A percentile compares a stretch with the other conserved stretches of the same genome.
Evolutionary conservation across 2,888 invertebrate species (phyloP).

Genomic region (Cephus sareptanus): DNA sequence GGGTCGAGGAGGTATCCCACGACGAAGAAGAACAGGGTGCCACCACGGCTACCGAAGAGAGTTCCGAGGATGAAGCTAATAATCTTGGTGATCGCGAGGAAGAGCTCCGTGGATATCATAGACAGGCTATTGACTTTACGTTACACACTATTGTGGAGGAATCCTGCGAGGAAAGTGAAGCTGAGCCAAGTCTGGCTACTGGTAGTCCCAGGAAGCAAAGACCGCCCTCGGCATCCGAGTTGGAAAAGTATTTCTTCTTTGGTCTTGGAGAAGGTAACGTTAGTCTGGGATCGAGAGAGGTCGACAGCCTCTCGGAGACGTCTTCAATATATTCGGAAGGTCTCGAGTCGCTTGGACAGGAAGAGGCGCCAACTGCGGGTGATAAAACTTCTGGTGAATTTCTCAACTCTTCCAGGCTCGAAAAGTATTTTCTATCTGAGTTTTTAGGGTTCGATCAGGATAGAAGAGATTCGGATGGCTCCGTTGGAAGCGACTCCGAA

Average conservation of each 20-base stretch:
- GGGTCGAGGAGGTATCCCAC: constrained; percentile 89
- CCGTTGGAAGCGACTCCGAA: constrained; percentile 92
- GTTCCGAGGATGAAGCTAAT: constrained; percentile 74
- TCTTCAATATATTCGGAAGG: constrained; percentile 89
- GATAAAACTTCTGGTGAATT: constrained; percentile 73
- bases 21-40: constrained; percentile 76
- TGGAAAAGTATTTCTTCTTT: constrained; percentile 92
- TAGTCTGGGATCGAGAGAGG: constrained; percentile 65
- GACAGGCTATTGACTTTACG: constrained; percentile 87
- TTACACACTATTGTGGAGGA: constrained; percentile 94
- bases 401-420: constrained; percentile 80
- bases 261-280: constrained; percentile 80
- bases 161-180: constrained; percentile 93
- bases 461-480: constrained; percentile 83
- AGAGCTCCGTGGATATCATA: constrained; percentile 84
- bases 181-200: constrained; percentile 70
- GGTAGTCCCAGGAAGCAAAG: constrained; percentile 70
- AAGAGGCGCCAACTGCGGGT: constrained; percentile 55
- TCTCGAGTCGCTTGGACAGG: constrained; percentile 77
- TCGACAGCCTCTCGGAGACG: constrained; percentile 78
- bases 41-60: constrained; percentile 75
- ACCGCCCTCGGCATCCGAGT: constrained; percentile 81
- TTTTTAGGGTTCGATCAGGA: constrained; percentile 86
- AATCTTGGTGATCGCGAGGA: constrained; percentile 76
- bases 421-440: constrained; percentile 89